Evolutionary conservation across 92 coral and sea anemone species (phyloP), one percentile per base, ranked within the genome.

Genomic region (Porites cylindrica): DNA sequence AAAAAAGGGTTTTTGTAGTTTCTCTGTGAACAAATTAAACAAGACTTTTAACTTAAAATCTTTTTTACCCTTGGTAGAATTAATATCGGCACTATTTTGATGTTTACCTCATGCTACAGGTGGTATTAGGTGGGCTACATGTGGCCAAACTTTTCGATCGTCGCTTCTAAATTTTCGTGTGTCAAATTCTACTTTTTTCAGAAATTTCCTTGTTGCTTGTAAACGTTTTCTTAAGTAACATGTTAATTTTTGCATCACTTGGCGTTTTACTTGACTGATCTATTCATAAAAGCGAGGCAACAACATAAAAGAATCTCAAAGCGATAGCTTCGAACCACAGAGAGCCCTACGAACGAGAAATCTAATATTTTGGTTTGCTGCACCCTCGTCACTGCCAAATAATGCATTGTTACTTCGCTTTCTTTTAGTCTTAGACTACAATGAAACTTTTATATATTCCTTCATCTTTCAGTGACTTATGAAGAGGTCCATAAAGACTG

Each of bases 61-160:
- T 52, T 26, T 38, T 38, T 1, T 19, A 74, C n/a, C 53, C 62
- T 62, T 16, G 5, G 21, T 62, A 14, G 18, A 16, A 62, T 16
- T 18, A 24, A 50, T 78, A 32, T 38, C 53, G 11, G 60, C 6
- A n/a, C 38, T 70, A 12, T 56, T 32, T 70, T 18, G 18, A 77
- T 70, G 53, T 59, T 72, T 70, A 61, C 73, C 10, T 63, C 32
- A 38, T 75, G 10, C 18, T 23, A 52, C 87, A 83, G 87, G 87
- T 83, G 86, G 86, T 47, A 51, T 8, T 71, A 58, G 86, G 86
- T 83, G 87, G 87, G 18, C n/a, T 47, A 50, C 87, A 12, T 83
- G 87, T 83, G 87, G 87, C 81, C 23, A 73, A 32, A 29, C 63
- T 38, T 58, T 60, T 63, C 20, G 29, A 26, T 9, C 7, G 56